phyloP scores from a whole-genome alignment of 1,140 invertebrate genomes.

The Zaprionus kolodkinae region DNA sequence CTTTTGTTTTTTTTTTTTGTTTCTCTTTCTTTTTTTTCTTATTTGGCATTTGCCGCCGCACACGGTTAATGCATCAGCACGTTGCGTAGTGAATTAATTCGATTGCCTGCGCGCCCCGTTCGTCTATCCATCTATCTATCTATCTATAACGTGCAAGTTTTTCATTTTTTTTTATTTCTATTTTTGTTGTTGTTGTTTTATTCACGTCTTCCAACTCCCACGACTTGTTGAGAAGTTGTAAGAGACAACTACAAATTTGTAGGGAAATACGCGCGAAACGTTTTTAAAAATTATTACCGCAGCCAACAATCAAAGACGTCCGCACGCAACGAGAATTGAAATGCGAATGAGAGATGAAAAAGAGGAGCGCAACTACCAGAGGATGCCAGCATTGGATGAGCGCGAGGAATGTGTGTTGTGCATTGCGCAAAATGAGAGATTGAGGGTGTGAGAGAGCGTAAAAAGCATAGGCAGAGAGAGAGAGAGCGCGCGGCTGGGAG shows the following conservation, averaged over 20 bases:
- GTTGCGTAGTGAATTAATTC: conserved; percentile 15
- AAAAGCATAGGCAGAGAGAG: not conserved
- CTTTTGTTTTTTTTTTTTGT: not conserved
- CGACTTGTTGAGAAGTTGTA: conserved; percentile 67
- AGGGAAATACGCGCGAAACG: conserved; percentile 51
- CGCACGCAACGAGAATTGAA: conserved; percentile 51
- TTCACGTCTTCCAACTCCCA: conserved; percentile 54
- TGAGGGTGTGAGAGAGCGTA: conserved; percentile 13
- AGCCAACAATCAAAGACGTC: conserved; percentile 45
- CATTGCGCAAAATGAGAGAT: conserved; percentile 33
- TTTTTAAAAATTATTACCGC: conserved; percentile 39
- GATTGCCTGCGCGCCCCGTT: conserved; percentile 32
- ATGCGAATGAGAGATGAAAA: conserved; percentile 51
- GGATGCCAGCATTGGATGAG: conserved; percentile 35
- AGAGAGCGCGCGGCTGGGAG: not conserved
- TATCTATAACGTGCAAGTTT: conserved; percentile 59
- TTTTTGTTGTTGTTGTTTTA: not conserved
- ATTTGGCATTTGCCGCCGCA: conserved; percentile 21
- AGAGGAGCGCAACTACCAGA: conserved; percentile 36
- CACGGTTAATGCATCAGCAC: conserved; percentile 12
- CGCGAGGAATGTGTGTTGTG: conserved; percentile 25
- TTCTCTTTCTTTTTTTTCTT: conserved; percentile 26
- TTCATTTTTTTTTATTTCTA: conserved; percentile 17
- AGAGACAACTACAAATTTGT: conserved; percentile 36
- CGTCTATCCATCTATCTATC: not conserved